Evolutionary conservation across 2,113 vertebrate species (phyloP), one percentile per base, ranked within the genome.

Genomic region (Oxyura jamaicensis): DNA sequence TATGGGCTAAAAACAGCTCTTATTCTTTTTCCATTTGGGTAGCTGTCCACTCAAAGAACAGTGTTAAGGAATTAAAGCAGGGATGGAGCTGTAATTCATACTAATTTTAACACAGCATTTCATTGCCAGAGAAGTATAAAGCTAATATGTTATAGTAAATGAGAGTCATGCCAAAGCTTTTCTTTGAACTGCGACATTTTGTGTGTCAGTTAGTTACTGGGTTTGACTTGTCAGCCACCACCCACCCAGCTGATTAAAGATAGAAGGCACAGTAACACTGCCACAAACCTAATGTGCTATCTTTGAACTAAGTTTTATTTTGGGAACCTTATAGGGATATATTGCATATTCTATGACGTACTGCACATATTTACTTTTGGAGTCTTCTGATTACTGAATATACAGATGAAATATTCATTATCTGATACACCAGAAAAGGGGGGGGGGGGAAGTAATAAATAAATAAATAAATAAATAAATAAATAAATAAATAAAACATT

Each of bases 211-310:
- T 89, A 92, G 83, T 92, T 94, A 93, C 89, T 76, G 48, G 15
- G 48, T 91, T 76, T 85, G 89, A 96, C 71, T 95, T 94, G 84
- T 94, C 91, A 96, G 91, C 84, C 91, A 96, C 91, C 87, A 95
- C 93, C 91, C 93, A 95, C 93, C 75, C 72, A 69, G 22, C 39
- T 76, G 84, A 91, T 93, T 85, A 88, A 95, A 95, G 87, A 95
- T 33, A 94, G 91, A 89, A 92, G 78, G 59, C 48, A 91, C 23
- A 35, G 71, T 59, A 91, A 90, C 78, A 90, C 50, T 94, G 88
- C 25, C 83, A 89, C 58, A 94, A 87, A 78, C 53, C 63, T 66
- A 66, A 76, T 44, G 58, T 85, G 66, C 63, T 88, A 74, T 75
- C 73, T 93, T 96, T 85, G 91, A 33, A 79, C 31, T 4, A 53